These are phyloP conservation scores for Rhinichthys osculus DNA, from an alignment of 2,797 vertebrate species.

Conservation along the genomic window DNA sequence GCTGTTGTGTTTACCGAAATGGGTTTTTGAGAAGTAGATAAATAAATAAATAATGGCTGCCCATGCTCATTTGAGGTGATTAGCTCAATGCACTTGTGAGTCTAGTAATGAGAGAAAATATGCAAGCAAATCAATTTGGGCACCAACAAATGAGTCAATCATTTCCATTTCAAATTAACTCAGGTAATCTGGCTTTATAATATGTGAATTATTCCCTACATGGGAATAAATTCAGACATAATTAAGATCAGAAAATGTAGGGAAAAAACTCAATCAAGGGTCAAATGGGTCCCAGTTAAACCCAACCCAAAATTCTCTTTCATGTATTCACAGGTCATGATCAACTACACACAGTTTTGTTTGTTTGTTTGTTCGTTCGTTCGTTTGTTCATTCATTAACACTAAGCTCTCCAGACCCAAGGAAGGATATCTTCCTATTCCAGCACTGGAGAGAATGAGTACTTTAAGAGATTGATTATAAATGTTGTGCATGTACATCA, in stretches of 20 bases:
- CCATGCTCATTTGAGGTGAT: constrained; percentile 26
- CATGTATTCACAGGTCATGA: neutral
- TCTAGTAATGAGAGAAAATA: constrained; percentile 44
- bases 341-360: neutral
- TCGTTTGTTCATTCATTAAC: neutral
- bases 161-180: constrained; percentile 4
- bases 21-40: constrained; percentile 18
- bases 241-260: neutral
- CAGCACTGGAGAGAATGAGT: neutral
- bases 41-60: constrained; percentile 6
- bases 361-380: neutral
- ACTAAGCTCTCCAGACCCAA: too few relatives aligned
- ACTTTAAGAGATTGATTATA: neutral
- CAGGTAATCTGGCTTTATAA: constrained; percentile 3
- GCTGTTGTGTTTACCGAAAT: constrained; percentile 31
- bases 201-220: neutral
- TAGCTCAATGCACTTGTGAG: constrained; percentile 10
- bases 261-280: neutral
- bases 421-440: neutral
- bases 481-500: neutral
- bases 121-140: constrained; percentile 44
- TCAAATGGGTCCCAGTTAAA: neutral
- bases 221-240: constrained; percentile 7
- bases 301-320: neutral
- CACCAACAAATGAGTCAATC: constrained; percentile 32